Evolutionary conservation across 2,113 vertebrate species (phyloP).

Genomic region (Aepyceros melampus): DNA sequence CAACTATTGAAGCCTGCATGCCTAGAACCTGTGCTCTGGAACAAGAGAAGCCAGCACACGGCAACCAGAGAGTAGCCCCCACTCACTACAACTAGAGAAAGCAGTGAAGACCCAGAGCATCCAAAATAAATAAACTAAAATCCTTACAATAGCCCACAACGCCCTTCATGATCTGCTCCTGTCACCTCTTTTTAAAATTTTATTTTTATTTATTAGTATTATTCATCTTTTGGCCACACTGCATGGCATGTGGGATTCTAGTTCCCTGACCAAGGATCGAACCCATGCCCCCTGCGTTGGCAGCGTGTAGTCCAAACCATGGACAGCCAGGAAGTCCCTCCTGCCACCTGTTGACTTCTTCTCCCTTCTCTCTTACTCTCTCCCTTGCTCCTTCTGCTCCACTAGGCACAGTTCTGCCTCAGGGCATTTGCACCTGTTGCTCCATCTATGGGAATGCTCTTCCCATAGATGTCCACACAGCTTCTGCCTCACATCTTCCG

Average conservation of each 20-base stretch:
- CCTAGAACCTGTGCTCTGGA: background rate
- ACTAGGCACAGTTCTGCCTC: too few relatives aligned
- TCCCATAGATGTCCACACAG: background rate
- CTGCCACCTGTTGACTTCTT: background rate
- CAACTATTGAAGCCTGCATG: background rate
- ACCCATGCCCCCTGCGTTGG: rapidly evolving
- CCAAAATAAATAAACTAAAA: background rate
- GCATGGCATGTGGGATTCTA: background rate
- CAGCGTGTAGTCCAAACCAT: background rate
- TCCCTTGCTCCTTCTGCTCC: background rate
- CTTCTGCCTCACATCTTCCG: background rate
- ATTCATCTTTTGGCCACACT: background rate
- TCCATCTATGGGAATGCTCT: background rate
- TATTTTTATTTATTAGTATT: background rate
- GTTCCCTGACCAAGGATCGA: background rate
- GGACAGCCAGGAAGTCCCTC: background rate
- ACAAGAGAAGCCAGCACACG: background rate
- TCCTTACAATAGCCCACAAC: background rate
- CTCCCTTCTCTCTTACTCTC: background rate
- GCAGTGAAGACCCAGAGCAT: background rate
- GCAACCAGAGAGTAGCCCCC: background rate
- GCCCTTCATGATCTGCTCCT: background rate
- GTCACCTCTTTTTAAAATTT: background rate
- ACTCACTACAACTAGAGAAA: background rate
- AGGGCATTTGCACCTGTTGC: background rate